phyloP scores from a whole-genome alignment of 1,140 invertebrate species.

The Bombus waltoni region DNA sequence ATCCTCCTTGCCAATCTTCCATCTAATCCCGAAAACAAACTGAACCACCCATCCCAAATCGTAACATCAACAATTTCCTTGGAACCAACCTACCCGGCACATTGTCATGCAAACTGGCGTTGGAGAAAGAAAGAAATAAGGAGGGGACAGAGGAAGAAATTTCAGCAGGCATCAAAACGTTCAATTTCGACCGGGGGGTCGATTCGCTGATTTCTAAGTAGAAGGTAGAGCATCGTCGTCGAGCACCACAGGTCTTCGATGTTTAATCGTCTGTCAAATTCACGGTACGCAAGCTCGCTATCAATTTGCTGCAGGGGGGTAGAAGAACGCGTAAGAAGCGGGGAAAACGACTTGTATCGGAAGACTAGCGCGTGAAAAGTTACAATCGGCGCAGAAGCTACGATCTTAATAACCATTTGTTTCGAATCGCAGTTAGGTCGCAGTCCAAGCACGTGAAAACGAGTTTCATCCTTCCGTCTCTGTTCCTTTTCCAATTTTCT shows the following conservation, averaged over 20 bases:
- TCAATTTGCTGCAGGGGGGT: conserved; percentile 19
- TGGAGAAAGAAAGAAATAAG: neutral
- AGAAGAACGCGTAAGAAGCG: neutral
- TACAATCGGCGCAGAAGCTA: neutral
- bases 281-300: conserved; percentile 26
- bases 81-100: too few relatives aligned
- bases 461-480: neutral
- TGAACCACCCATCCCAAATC: neutral
- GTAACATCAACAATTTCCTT: conserved; percentile 22
- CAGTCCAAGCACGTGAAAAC: conserved; percentile 9
- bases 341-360: neutral
- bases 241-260: conserved; percentile 35
- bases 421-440: conserved; percentile 43
- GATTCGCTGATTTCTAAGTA: conserved; percentile 12
- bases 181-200: conserved; percentile 13
- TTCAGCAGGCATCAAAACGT: conserved; percentile 9
- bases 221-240: conserved; percentile 31
- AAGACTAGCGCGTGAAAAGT: conserved; percentile 14
- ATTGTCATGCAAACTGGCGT: conserved; percentile 43
- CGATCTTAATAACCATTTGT: conserved; percentile 67
- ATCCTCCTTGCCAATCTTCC: neutral
- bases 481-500: neutral
- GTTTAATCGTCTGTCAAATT: conserved; percentile 55
- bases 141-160: conserved; percentile 13
- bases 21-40: neutral